Base-by-base conservation (phyloP, 1,140 invertebrate genomes). In the Drosophila kikkawai region DNA sequence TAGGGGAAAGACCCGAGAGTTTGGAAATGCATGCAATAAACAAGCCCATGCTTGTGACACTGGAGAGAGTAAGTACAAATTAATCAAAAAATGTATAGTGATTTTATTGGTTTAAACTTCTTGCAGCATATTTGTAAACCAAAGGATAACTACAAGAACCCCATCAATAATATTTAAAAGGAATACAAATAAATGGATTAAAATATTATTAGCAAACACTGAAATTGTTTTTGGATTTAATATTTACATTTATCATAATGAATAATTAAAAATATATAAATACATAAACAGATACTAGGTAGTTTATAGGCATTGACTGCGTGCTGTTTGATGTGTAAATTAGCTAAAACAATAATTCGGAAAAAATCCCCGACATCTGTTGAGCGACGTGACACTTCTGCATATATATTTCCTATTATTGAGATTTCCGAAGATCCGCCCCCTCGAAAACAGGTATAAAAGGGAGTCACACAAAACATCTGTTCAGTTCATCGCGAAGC, bases 11-110 rank as follows among this genome's bases (percentile, higher is more conserved):
- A 29, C 22, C 3, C 69, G 58, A 11, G 41, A 29, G 4, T 87
- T 87, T 68, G 22, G 55, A 32, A 87, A 87, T 64, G 17, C 8
- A 0, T 87, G 83, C 45, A 34, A 22, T 11, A 74, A 48, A 36
- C 13, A 3, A 19, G 37, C 4, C 3, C 63, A 77, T 44, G 53
- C 22, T 6, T 77, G 75, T 2, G 2, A 0, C 0, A 76, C 74
- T 36, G 74, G 71, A 7, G 71, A 76, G 7, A 76, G 71, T 76
- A 47, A 76, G 51, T 1, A 2, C 0, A 19, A 9, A 19, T 36
- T 4, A 19, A 53, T 4, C 3, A 13, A 36, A 13, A 11, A 53
- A 51, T 7, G 2, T 8, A 5, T 6, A 53, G 1, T 8, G 9
- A 15, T 13, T 19, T 19, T 7, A 19, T 19, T 13, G 13, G 1